Evolutionary conservation across 2,888 invertebrate genomes (phyloP), one percentile per base, ranked within the genome.

Genomic region (Erebia palarica): DNA sequence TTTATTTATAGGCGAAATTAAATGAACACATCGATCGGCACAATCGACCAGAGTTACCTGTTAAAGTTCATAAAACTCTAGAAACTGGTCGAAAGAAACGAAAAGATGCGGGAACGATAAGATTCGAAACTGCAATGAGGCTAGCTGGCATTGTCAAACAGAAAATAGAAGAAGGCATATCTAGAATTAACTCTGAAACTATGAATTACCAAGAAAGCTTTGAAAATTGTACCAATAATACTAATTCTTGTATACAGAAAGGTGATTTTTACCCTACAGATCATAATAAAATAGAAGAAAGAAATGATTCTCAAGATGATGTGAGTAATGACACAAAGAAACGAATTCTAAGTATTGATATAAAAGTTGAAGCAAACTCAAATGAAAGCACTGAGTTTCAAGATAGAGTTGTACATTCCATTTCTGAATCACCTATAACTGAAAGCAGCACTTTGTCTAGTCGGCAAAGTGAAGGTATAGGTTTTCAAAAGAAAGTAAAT

Each of bases 1-100:
- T 59, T 49, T 53, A n/a, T 18, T 71, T 75, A 36, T 67, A 91
- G 91, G 85, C 87, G 9, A 87, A 83, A 72, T 77, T 91, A 68
- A 82, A 83, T 71, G 78, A 79, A 53, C 92, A 92, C 73, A 68
- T 88, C 51, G 82, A 81, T 75, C 70, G 74, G 27, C 90, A 90
- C 65, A 71, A 71, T 13, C 73, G 77, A 8, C 78, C 78, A 10
- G 75, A 78, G 47, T 70, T 65, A 51, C 74, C 76, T 65, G 72
- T 67, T 53, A 79, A 70, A 66, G 68, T 67, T 53, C 79, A 78
- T 27, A 86, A 86, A 75, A 83, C 83, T 1, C 79, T 79, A 73
- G 77, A 81, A 57, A 81, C 82, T 21, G 84, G 86, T 13, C 85
- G 91, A 18, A 87, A 86, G 76, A 79, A 82, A 69, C 84, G 92